phyloP scores from a whole-genome alignment of 2,113 vertebrate species.

The Malurus elegans region DNA sequence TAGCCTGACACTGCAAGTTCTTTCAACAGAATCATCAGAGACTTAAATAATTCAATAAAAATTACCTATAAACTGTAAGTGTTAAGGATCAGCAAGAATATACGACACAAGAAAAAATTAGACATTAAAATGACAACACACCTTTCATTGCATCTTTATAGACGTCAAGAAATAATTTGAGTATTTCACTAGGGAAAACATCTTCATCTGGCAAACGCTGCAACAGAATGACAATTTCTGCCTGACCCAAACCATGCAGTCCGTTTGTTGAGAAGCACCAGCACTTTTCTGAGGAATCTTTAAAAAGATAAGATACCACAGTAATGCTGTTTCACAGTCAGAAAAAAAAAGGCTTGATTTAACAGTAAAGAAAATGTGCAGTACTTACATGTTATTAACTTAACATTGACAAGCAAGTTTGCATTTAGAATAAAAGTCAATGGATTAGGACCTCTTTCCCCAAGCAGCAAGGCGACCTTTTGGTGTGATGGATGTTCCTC shows the following conservation, averaged over 20 bases:
- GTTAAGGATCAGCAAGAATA: background rate
- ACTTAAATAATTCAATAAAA: background rate
- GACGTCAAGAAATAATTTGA: slow-evolving; percentile 84
- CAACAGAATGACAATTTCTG: slow-evolving; percentile 88
- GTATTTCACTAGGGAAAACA: slow-evolving; percentile 85
- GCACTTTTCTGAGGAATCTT: slow-evolving; percentile 85
- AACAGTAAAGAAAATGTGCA: background rate
- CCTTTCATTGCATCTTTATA: slow-evolving; percentile 92
- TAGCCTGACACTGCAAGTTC: background rate
- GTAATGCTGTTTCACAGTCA: background rate
- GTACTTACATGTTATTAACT: slow-evolving; percentile 85
- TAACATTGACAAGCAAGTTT: slow-evolving; percentile 92
- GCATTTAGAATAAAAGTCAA: slow-evolving; percentile 91
- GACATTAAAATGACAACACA: slow-evolving; percentile 55
- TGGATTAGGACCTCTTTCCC: slow-evolving; percentile 77
- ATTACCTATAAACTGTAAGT: background rate
- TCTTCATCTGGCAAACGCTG: slow-evolving; percentile 85
- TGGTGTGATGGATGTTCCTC: slow-evolving; percentile 83
- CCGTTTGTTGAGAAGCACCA: slow-evolving; percentile 94
- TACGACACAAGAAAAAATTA: background rate
- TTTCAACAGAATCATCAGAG: background rate
- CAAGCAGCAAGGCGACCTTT: slow-evolving; percentile 80
- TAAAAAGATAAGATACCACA: background rate
- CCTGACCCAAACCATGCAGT: slow-evolving; percentile 89
- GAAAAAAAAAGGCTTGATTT: background rate